These are phyloP conservation scores for Folsomia manolachei DNA, from an alignment of 2,888 invertebrate species.

Conservation along the genomic window DNA sequence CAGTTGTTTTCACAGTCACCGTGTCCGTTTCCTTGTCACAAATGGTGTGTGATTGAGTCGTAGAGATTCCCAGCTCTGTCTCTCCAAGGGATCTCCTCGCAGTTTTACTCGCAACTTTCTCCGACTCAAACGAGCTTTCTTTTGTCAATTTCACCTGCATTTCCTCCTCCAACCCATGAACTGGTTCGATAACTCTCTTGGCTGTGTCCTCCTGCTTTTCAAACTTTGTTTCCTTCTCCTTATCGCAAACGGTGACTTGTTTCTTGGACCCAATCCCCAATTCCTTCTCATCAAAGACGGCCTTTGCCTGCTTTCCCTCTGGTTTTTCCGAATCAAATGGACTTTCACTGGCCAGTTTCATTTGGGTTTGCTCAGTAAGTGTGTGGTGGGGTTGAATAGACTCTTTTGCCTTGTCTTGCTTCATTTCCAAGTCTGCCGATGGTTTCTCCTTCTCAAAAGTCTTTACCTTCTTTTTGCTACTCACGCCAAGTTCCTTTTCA, in stretches of 20 bases:
- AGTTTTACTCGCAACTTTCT: not conserved
- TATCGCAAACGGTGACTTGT: not conserved
- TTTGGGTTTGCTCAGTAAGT: not conserved
- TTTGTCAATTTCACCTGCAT: not conserved
- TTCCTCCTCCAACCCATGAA: not conserved
- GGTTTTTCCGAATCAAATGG: not conserved
- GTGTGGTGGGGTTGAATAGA: not conserved
- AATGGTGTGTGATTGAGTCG: not conserved
- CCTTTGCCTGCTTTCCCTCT: not conserved
- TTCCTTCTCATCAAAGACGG: not conserved
- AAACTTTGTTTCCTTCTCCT: not conserved
- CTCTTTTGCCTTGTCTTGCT: constrained; percentile 1
- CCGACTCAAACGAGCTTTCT: not conserved
- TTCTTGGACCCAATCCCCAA: not conserved
- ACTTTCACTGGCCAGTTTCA: not conserved
- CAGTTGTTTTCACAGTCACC: not conserved
- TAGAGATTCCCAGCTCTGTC: not conserved
- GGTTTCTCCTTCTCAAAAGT: not conserved
- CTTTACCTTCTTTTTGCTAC: not conserved
- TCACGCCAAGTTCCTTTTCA: constrained; percentile 3
- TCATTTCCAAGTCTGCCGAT: not conserved
- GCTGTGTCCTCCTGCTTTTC: not conserved
- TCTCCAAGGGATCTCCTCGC: not conserved
- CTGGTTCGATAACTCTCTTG: not conserved
- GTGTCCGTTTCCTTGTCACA: not conserved